Percentiles rank a stretch among this genome's conserved stretches.
phyloP scores from a whole-genome alignment of 2,113 vertebrate species.

The Platysteira castanea region DNA sequence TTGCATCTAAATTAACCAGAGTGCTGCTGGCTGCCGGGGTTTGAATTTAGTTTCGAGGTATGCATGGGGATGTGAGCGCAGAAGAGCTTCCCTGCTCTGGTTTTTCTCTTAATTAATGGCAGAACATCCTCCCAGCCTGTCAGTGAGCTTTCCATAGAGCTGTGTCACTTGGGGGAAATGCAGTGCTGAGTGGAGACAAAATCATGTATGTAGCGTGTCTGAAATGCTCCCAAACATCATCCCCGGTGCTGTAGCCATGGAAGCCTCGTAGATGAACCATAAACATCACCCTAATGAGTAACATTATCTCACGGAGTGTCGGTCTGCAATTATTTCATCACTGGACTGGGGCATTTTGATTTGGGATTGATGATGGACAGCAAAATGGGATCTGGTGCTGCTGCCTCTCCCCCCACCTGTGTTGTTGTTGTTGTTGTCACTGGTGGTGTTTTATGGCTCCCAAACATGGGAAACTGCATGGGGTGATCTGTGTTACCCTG shows the following conservation, averaged over 20 bases:
- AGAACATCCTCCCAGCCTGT: not conserved
- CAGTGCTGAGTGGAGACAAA: not conserved
- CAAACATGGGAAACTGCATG: not conserved
- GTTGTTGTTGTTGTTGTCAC: not conserved
- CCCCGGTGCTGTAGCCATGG: constrained; percentile 26
- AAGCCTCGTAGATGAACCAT: not conserved
- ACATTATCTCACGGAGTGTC: not conserved
- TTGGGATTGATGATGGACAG: not conserved
- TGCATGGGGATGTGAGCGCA: not conserved
- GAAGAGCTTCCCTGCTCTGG: not conserved
- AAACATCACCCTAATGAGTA: not conserved
- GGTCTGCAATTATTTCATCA: not conserved
- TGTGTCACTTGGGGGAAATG: not conserved
- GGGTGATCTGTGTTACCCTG: not conserved
- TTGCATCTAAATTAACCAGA: not conserved
- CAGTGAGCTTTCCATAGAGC: not conserved
- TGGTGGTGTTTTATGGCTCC: not conserved
- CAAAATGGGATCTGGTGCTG: not conserved
- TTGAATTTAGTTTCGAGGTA: not conserved
- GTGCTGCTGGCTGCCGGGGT: not conserved
- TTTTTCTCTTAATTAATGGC: not conserved
- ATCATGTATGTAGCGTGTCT: not conserved
- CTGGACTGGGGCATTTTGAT: not conserved
- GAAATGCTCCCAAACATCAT: not conserved
- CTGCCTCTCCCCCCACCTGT: not conserved